Conservation (phyloP, 2,113 vertebrate species). For the Oreochromis aureus region DNA sequence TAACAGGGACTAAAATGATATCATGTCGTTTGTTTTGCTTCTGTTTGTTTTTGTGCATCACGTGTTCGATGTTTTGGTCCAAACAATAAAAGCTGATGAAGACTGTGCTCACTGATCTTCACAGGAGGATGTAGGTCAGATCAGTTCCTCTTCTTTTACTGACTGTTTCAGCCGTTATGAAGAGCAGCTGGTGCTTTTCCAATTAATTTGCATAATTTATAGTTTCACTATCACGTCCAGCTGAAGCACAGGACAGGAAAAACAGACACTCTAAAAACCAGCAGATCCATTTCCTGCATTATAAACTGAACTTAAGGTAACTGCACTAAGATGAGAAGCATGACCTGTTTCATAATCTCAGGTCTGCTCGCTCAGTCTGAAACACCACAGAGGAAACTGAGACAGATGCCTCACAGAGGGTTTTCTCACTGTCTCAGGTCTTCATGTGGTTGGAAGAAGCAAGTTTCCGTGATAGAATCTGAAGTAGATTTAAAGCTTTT, state of each 20-base stretch:
- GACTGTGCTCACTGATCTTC: neutral
- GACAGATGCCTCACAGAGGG: neutral
- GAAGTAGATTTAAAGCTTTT: accelerated
- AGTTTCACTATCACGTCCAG: accelerated
- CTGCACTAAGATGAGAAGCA: neutral
- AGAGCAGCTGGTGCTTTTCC: neutral
- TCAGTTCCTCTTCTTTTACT: accelerated
- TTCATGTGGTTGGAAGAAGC: neutral
- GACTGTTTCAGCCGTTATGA: neutral
- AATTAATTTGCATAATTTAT: neutral
- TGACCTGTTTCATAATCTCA: neutral
- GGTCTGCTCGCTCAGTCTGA: neutral
- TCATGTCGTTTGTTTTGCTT: accelerated
- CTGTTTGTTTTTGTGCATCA: neutral
- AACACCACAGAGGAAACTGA: neutral
- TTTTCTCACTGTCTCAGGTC: neutral
- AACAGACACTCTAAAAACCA: accelerated
- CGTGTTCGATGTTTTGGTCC: neutral
- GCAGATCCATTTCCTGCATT: neutral
- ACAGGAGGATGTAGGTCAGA: neutral
- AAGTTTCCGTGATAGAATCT: accelerated
- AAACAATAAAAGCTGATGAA: neutral
- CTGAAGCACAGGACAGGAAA: neutral
- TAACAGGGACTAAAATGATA: neutral
- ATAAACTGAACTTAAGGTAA: neutral